Base-by-base conservation (phyloP, 2,888 invertebrate species). In the Drosophila nigricruria region DNA sequence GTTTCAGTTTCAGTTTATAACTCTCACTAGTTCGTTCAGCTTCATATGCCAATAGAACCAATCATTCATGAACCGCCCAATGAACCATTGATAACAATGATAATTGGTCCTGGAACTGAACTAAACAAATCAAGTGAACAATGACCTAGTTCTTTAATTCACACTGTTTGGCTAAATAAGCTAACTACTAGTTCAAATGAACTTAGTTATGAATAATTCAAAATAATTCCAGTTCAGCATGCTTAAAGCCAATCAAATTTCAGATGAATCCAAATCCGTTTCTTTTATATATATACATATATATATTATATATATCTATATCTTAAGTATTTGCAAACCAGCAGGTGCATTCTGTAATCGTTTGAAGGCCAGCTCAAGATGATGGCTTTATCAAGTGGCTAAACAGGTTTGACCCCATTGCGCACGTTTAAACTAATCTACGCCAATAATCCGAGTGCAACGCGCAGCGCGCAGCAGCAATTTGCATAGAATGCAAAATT, bases 331-430 rank as follows among this genome's bases (percentile, higher is more conserved):
- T 34, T 14, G 14, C 5, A 20, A 16, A n/a, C 5, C 38, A 27
- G 36, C 50, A 65, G 65, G 27, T 65, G 63, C 47, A 42, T 42
- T 40, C 54, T 20, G 57, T 58, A 20, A 34, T 25, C n/a, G 62
- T 3, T 32, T 65, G 47, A 25, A 23, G 32, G 43, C 56, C 27
- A 20, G 38, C 30, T 72, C n/a, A 40, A 40, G 34, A 66, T 56
- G 57, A 43, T 30, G 45, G 27, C 32, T 58, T 9, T 43, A 63
- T 10, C 52, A 70, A 70, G 63, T 72, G 71, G 49, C 32, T 59
- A 45, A 65, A 72, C 50, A 66, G 18, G 72, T 64, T 72, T 77
- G 70, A 73, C 70, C 78, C 65, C 65, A 65, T 56, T 76, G 53
- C 36, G 47, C 60, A 32, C 54, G 43, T 25, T 59, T 45, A 20